phyloP scores from a whole-genome alignment of 2,888 invertebrate genomes.

The Thereva nobilitata region DNA sequence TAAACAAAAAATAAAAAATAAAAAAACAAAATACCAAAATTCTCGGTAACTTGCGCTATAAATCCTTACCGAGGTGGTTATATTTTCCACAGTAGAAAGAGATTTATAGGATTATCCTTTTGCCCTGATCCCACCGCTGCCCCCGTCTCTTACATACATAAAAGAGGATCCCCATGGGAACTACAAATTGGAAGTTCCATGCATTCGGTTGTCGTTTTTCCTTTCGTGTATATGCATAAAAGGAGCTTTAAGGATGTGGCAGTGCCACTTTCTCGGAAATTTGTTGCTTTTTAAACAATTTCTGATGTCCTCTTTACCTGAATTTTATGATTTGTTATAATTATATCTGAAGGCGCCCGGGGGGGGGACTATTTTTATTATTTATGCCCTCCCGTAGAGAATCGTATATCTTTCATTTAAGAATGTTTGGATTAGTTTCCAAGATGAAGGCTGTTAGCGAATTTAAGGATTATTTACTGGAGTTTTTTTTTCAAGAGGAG shows the following conservation, averaged over 20 bases:
- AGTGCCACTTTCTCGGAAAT: neutral
- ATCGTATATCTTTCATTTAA: no score
- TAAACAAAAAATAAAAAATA: constrained; percentile 1
- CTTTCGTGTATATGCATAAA: neutral
- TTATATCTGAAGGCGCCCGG: neutral
- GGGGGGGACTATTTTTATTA: no score
- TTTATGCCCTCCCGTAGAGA: no score
- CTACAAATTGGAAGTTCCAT: constrained; percentile 29
- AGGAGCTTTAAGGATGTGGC: no score
- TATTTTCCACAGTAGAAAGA: constrained; percentile 29
- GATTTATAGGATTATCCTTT: constrained; percentile 38
- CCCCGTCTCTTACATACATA: no score
- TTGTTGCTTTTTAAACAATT: neutral
- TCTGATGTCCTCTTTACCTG: neutral
- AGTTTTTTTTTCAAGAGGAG: no score
- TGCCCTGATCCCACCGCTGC: constrained; percentile 1
- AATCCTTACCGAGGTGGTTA: constrained; percentile 35
- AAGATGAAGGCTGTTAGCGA: no score
- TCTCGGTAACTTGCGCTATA: neutral
- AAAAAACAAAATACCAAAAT: constrained; percentile 13
- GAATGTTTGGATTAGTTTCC: no score
- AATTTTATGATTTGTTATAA: constrained; percentile 8
- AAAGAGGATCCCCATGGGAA: constrained; percentile 22
- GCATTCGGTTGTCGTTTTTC: neutral
- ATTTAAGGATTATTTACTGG: no score